A percentile compares a stretch with the other conserved stretches of the same genome.
phyloP scores from a whole-genome alignment of 2,113 vertebrate species.

The Forbesichthys agassizii region DNA sequence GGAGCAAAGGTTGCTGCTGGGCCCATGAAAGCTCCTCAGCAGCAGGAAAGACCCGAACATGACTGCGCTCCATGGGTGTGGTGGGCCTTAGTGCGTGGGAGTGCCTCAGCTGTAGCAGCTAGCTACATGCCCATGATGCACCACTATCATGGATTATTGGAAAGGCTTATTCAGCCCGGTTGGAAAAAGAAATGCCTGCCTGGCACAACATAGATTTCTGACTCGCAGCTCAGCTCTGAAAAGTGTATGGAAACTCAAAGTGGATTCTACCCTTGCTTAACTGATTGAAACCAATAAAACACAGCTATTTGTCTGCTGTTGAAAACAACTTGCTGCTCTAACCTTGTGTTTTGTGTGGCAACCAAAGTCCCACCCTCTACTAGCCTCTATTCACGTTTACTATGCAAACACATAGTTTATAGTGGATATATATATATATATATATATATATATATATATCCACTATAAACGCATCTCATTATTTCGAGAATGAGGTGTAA shows the following conservation, averaged over 20 bases:
- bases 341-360: no score
- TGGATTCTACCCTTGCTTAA: conserved; percentile 5
- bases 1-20: conserved; percentile 22
- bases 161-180: conserved; percentile 33
- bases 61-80: conserved; percentile 40
- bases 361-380: no score
- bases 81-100: conserved; percentile 43
- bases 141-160: conserved; percentile 17
- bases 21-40: conserved; percentile 58
- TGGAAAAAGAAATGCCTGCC: conserved; percentile 42
- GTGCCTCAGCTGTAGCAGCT: conserved; percentile 45
- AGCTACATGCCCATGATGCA: conserved; percentile 17
- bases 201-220: conserved; percentile 27
- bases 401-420: no score
- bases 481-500: no score
- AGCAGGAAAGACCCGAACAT: conserved; percentile 52
- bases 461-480: no score
- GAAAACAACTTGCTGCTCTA: no score
- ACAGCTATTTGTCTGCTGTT: no score
- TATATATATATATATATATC: no score
- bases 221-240: conserved; percentile 2
- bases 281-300: no score
- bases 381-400: no score
- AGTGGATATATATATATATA: no score
- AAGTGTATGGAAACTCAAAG: conserved; percentile 32